Evolutionary conservation across 1,140 invertebrate species (phyloP).

Genomic region (Belonocnema kinseyi): DNA sequence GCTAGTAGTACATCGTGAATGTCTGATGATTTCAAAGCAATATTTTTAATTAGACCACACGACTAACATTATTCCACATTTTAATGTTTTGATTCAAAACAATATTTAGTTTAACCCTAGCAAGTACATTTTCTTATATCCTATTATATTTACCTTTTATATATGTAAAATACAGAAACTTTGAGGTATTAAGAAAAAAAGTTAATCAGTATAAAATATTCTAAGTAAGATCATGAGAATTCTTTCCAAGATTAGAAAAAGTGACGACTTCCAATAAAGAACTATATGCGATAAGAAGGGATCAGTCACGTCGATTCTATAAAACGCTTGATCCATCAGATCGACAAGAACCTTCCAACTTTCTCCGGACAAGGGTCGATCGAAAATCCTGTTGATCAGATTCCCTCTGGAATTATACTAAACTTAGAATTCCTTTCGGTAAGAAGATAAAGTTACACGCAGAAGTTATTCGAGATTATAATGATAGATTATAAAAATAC

Average conservation of each 20-base stretch:
- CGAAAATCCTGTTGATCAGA: constrained; percentile 20
- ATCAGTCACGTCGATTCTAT: constrained; percentile 13
- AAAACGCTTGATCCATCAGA: constrained; percentile 22
- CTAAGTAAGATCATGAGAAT: too few species aligned
- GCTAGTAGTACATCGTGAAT: constrained; percentile 41
- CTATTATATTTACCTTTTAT: background rate
- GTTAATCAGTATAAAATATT: constrained; percentile 30
- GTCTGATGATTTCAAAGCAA: constrained; percentile 36
- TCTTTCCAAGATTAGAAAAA: background rate
- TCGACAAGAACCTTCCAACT: constrained; percentile 17
- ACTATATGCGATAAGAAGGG: background rate
- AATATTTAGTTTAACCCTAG: constrained; percentile 19
- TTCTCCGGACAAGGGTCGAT: constrained; percentile 27
- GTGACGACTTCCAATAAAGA: background rate
- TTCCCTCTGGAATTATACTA: constrained; percentile 14
- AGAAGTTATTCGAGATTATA: constrained; percentile 47
- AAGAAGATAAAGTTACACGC: constrained; percentile 30
- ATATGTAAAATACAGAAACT: too few species aligned
- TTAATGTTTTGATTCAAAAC: constrained; percentile 28
- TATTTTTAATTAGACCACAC: constrained; percentile 35
- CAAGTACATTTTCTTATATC: background rate
- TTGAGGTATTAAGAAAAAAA: background rate
- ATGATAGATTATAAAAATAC: constrained; percentile 49
- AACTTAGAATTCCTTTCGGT: constrained; percentile 9
- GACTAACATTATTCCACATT: constrained; percentile 11